Evolutionary conservation across 2,113 vertebrate species (phyloP).

Genomic region (Cavia porcellus): DNA sequence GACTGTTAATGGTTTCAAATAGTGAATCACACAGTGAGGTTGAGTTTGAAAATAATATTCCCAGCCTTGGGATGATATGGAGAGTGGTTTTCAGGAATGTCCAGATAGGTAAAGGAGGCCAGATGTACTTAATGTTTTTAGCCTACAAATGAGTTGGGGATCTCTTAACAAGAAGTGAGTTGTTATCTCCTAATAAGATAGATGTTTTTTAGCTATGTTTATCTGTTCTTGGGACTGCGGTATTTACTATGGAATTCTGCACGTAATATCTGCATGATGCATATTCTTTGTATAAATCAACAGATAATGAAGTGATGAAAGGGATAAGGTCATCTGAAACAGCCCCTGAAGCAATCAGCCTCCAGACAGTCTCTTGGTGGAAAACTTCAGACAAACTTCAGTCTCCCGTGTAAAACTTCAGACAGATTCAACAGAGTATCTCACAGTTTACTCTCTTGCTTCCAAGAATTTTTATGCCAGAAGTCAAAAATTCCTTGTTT

Average conservation of each 20-base stretch:
- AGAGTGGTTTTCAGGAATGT: not conserved
- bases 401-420: not conserved
- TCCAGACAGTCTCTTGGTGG: not conserved
- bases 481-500: not conserved
- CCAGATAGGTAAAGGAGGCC: not conserved
- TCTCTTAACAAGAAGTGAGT: no score
- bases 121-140: not conserved
- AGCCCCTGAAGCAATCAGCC: not conserved
- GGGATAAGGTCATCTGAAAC: not conserved
- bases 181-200: not conserved
- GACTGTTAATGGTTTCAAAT: not conserved
- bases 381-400: no score
- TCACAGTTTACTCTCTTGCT: not conserved
- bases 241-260: constrained; percentile 1
- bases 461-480: not conserved
- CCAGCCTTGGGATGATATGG: not conserved
- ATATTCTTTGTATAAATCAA: constrained; percentile 4
- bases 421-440: not conserved
- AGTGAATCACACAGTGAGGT: not conserved
- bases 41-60: not conserved
- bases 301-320: constrained; percentile 5
- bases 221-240: not conserved
- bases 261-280: not conserved
- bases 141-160: not conserved
- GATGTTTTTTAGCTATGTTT: not conserved